These are phyloP conservation scores for Hyla sarda DNA, from an alignment of 2,113 vertebrate genomes.

Conservation along the genomic window DNA sequence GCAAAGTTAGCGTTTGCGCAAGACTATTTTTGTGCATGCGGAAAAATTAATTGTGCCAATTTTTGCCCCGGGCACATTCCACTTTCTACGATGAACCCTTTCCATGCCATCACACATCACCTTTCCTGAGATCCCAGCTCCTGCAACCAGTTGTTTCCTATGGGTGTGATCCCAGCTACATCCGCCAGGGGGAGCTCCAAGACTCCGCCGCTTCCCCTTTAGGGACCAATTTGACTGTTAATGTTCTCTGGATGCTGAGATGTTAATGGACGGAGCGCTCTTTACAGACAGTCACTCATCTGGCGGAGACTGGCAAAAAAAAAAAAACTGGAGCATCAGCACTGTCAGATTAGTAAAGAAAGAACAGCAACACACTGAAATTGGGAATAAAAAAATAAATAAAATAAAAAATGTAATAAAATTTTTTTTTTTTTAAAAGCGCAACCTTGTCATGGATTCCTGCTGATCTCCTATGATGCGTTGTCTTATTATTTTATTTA, in stretches of 20 bases:
- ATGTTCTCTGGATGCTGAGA: constrained; percentile 57
- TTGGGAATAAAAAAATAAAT: constrained; percentile 25
- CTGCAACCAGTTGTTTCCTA: constrained; percentile 12
- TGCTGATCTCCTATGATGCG: neutral
- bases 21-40: too few relatives aligned
- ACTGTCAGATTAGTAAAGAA: neutral
- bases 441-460: neutral
- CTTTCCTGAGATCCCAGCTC: neutral
- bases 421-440: too few relatives aligned
- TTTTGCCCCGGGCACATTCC: too few relatives aligned
- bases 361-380: constrained; percentile 7
- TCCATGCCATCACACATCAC: neutral
- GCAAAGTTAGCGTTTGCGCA: too few relatives aligned
- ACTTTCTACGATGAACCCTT: neutral
- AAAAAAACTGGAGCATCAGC: constrained; percentile 57
- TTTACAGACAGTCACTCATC: constrained; percentile 51
- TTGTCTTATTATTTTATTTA: too few relatives aligned
- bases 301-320: constrained; percentile 7
- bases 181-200: constrained; percentile 37
- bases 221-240: constrained; percentile 49
- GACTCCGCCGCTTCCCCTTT: constrained; percentile 16
- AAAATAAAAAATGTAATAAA: too few relatives aligned
- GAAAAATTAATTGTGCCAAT: too few relatives aligned
- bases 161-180: neutral
- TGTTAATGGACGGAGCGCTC: constrained; percentile 56